phyloP scores from a whole-genome alignment of 2,888 invertebrate genomes.

The Agrochola circellaris region DNA sequence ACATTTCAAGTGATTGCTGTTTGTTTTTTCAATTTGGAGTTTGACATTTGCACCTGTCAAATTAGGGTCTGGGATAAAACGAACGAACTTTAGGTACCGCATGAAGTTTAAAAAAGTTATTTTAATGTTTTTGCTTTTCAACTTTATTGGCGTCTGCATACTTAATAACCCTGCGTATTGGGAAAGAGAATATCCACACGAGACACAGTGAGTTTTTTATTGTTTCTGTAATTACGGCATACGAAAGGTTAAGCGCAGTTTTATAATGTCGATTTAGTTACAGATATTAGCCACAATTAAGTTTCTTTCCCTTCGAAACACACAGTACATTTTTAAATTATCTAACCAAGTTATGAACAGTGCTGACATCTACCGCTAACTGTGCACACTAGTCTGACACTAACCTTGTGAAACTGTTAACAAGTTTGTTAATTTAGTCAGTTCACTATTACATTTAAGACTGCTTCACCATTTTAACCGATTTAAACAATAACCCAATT shows the following conservation, averaged over 20 bases:
- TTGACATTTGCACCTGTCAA: too few species aligned
- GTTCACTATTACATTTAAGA: slow-evolving; percentile 17
- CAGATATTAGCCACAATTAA: background rate
- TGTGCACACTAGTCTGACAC: slow-evolving; percentile 59
- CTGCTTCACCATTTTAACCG: slow-evolving; percentile 28
- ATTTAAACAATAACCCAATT: background rate
- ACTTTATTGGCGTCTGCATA: background rate
- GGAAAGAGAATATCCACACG: too few species aligned
- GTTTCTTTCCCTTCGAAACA: slow-evolving; percentile 46
- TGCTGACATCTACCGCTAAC: slow-evolving; percentile 62
- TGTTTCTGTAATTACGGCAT: background rate
- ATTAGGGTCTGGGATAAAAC: too few species aligned
- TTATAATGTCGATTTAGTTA: background rate
- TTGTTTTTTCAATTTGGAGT: too few species aligned
- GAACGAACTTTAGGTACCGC: background rate
- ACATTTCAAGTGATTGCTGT: too few species aligned
- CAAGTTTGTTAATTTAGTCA: slow-evolving; percentile 38
- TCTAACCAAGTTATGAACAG: slow-evolving; percentile 43
- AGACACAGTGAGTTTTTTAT: background rate
- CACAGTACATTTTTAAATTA: background rate
- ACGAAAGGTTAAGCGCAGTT: background rate
- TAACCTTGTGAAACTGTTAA: slow-evolving; percentile 52
- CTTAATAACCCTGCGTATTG: too few species aligned
- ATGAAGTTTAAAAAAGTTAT: background rate
- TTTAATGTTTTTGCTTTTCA: background rate